Evolutionary conservation across 2,113 vertebrate genomes (phyloP).

Genomic region (Empidonax alnorum): DNA sequence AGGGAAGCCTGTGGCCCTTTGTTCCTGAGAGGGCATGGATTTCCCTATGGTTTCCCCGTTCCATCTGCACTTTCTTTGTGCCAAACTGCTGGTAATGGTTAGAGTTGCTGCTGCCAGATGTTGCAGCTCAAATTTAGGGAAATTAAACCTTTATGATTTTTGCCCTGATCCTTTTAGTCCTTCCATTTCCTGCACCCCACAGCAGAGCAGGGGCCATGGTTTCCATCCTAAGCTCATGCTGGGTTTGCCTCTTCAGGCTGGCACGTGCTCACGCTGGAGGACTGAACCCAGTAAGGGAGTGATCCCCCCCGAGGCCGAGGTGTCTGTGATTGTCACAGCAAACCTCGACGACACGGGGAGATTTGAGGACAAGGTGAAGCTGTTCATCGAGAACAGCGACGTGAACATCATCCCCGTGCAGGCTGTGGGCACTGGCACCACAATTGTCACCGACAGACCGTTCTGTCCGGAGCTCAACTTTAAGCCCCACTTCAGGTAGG

Average conservation of each 20-base stretch:
- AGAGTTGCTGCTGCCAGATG: background rate
- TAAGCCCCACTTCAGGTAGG: conserved; percentile 85
- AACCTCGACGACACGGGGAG: conserved; percentile 79
- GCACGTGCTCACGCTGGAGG: conserved; percentile 72
- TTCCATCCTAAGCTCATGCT: background rate
- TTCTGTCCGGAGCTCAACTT: conserved; percentile 80
- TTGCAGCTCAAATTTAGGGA: background rate
- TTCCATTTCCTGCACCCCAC: background rate
- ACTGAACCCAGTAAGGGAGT: conserved; percentile 80
- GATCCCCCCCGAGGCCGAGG: conserved; percentile 69
- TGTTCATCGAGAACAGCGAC: conserved; percentile 76
- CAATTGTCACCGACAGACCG: conserved; percentile 81
- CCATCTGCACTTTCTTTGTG: background rate
- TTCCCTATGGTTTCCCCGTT: background rate
- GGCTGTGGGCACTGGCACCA: conserved; percentile 84
- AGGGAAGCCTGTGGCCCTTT: background rate
- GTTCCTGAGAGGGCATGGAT: background rate
- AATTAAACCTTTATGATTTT: background rate
- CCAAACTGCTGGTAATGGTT: background rate
- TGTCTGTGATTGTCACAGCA: conserved; percentile 77
- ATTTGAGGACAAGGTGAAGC: conserved; percentile 77
- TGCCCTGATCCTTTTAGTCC: background rate
- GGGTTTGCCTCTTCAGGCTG: conserved; percentile 66
- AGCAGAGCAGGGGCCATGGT: background rate
- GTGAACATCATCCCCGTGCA: conserved; percentile 70